A percentile compares a stretch with the other conserved stretches of the same genome.
Evolutionary conservation across 1,140 invertebrate species (phyloP).

Genomic region (Papilio polyxenes): DNA sequence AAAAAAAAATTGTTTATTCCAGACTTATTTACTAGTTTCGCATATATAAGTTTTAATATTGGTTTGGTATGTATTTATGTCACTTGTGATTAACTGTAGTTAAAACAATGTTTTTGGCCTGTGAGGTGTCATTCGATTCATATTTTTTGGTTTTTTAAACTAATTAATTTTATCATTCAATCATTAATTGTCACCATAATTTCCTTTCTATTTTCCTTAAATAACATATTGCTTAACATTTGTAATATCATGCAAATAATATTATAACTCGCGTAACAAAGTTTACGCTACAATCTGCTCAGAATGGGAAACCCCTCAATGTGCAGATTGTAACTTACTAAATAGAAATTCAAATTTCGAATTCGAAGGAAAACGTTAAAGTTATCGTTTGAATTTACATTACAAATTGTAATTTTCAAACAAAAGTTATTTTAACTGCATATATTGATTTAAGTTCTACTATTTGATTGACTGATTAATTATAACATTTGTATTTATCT

Average conservation of each 20-base stretch:
- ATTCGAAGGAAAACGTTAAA: slow-evolving; percentile 2
- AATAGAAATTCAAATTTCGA: slow-evolving; percentile 22
- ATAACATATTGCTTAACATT: not conserved
- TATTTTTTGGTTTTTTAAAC: too few species aligned
- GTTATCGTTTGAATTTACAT: slow-evolving; percentile 20
- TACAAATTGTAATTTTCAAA: slow-evolving; percentile 3
- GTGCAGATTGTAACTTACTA: slow-evolving; percentile 22
- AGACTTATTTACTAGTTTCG: too few species aligned
- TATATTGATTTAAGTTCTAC: not conserved
- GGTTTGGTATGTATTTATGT: too few species aligned
- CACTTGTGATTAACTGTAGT: too few species aligned
- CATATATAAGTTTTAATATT: too few species aligned
- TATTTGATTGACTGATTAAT: not conserved
- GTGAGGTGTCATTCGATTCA: too few species aligned
- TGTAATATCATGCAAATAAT: not conserved
- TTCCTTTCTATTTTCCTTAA: not conserved
- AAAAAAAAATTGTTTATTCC: too few species aligned
- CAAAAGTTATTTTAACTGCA: not conserved
- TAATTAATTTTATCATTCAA: too few species aligned
- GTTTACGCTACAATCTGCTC: slow-evolving; percentile 9
- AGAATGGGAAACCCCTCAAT: slow-evolving; percentile 11
- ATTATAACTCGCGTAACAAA: slow-evolving; percentile 7
- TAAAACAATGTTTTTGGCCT: too few species aligned
- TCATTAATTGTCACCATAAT: too few species aligned
- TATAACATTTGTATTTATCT: not conserved